Evolutionary conservation across 2,113 vertebrate species (phyloP), one percentile per base, ranked within the genome.

Genomic region (Hemicordylus capensis): DNA sequence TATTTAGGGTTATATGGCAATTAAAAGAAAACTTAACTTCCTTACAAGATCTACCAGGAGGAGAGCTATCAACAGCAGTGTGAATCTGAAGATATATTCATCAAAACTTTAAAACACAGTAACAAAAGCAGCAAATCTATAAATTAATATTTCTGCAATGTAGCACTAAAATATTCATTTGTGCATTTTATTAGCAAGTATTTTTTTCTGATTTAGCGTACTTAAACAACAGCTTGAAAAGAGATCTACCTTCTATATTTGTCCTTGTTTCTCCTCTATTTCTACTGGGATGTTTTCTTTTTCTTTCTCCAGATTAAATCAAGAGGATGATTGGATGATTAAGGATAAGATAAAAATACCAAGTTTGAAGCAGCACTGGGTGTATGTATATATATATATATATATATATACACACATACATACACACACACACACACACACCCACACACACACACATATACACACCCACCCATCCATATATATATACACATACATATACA

Each of bases 1-100:
- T 81, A 51, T 70, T 56, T 59, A 11, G 92, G 93, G 89, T 76
- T 93, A 89, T 24, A 91, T 46, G 90, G 94, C 88, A 80, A 88
- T 3, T 31, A 94, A 96, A 96, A 94, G 95, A 95, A 95, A 94
- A 95, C 94, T 93, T 93, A 88, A 66, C 95, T 95, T 93, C 89
- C 39, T 92, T 76, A 90, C 6, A 94, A 92, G 93, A 84, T 84
- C 93, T 95, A 90, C 14, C 83, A 85, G 89, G 83, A 91, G 93
- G 86, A 94, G 12, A 93, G 85, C 92, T 93, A 94, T 89, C 75
- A 95, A 95, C 94, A 95, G 95, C 95, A 95, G 93, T 95, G 94
- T 86, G 87, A 93, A 95, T 95, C 92, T 93, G 95, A 95, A 94
- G 93, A 96, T 94, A 82, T 44, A 63, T 39, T 64, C 87, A 96